Base-by-base conservation (phyloP, 2,113 vertebrate species). In the Gadus chalcogrammus region DNA sequence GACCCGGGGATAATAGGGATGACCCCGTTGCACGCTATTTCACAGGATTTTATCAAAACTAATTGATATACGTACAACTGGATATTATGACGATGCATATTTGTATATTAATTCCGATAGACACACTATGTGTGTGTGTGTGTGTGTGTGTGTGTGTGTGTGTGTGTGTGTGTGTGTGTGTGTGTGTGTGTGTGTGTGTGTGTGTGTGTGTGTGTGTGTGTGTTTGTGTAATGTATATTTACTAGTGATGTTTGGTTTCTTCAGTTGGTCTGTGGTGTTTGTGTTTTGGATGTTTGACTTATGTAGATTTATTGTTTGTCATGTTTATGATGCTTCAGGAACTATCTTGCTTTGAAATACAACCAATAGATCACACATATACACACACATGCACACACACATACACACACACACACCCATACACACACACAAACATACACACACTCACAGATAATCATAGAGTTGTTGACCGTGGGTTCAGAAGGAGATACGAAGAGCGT, bases 321-420 rank as follows among this genome's bases (percentile, higher is more conserved):
- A 35, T 72, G 71, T 79, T 83, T 79, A 75, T 20, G 18, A 71
- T 62, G 71, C 67, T 31, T 76, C 12, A 3, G 20, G 75, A 69
- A 20, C 68, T 65, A 69, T 70, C 59, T 64, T 75, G 24, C 61
- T 74, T 27, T 65, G 65, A 80, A 67, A 83, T 64, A 69, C 13
- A 28, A 58, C 42, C 13, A 31, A 58, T 31, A 6, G 66, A 3
- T 67, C 8, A 11, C 3, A 52, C 42, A 11, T 13, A 11, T 61
- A 65, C 61, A 61, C 73, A 48, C 59, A 64, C 68, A 66, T 56
- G 64, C 72, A 52, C 67, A 69, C 63, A 62, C 61, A 62, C 61
- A 62, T 20, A 11, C 8, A 11, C 3, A 52, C 42, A 11, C 61
- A 69, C 61, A 61, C 73, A 48, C 59, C 59, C 68, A 66, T 56